Evolutionary conservation across 2,888 invertebrate species (phyloP), one percentile per base, ranked within the genome.

Genomic region (Neuroscelio doddi): DNA sequence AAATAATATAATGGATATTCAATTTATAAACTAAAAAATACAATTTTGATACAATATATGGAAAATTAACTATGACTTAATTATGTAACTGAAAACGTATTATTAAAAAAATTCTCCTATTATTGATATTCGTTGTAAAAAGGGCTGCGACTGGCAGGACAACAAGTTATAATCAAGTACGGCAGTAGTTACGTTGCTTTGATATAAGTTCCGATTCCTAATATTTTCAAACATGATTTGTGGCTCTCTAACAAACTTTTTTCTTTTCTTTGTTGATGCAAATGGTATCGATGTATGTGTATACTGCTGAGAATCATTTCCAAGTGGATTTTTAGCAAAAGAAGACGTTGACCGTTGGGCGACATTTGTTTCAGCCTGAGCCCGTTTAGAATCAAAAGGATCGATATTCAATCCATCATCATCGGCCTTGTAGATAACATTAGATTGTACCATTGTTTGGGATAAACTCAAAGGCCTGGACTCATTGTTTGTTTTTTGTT

Each of bases 101-200:
- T 39, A n/a, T 15, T 69, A 83, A 77, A 89, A 90, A 86, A 94
- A 92, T 87, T 95, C 94, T 0, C 95, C 94, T 63, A 92, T 89
- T 68, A 94, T 86, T 10, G 93, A 92, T 81, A 94, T 88, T 76
- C 92, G 88, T 82, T 92, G 92, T 62, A 93, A 84, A 83, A 93
- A 95, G 10, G 93, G 91, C 55, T 93, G 94, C 1, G 93, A 92
- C 46, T 91, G 90, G 74, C 96, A 96, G 41, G 91, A 89, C 53
- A 96, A 85, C 9, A 92, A 79, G 62, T 92, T 89, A 82, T 90
- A 93, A 77, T 89, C 89, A 34, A 86, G 81, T 9, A 86, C 85
- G 80, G 90, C 89, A 0, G 90, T 88, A 0, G 90, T 88, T 64
- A 87, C 85, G 77, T 90, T 90, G 4, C 87, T 87, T 53, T 90